phyloP scores from a whole-genome alignment of 2,888 invertebrate genomes.

The Candidula unifasciata region DNA sequence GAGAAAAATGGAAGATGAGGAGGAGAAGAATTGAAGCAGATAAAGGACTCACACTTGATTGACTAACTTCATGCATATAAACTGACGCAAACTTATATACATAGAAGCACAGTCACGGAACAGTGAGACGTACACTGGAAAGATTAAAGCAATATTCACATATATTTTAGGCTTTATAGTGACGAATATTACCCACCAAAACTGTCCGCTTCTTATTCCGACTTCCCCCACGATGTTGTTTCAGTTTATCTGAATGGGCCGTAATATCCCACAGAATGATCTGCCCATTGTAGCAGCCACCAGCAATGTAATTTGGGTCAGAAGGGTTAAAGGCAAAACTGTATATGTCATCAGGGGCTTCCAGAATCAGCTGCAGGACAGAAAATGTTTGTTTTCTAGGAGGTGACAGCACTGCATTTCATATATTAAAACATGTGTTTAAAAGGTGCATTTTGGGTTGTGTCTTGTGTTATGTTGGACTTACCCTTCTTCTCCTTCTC shows the following conservation, averaged over 20 bases:
- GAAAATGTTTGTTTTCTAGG: background rate
- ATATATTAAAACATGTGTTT: no score
- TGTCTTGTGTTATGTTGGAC: no score
- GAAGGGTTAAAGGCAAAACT: slow-evolving; percentile 77
- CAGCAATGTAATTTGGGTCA: slow-evolving; percentile 76
- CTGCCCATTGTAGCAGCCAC: slow-evolving; percentile 78
- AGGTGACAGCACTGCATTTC: no score
- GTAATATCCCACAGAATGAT: slow-evolving; percentile 78
- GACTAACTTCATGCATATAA: no score
- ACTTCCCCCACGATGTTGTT: slow-evolving; percentile 71
- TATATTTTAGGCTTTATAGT: background rate
- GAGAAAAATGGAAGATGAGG: no score
- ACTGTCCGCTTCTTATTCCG: slow-evolving; percentile 62
- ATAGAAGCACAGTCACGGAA: no score
- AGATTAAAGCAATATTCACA: background rate
- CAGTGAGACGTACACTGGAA: no score
- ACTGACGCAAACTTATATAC: no score
- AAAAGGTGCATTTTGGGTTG: no score
- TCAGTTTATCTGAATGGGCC: slow-evolving; percentile 74
- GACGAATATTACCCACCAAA: slow-evolving; percentile 24
- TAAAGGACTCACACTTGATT: no score
- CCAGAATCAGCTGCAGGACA: slow-evolving; percentile 73
- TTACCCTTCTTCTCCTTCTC: no score
- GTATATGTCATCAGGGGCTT: slow-evolving; percentile 78
- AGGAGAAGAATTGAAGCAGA: no score